These are phyloP conservation scores for Eubasilissa splendida DNA, from an alignment of 2,888 invertebrate species.

Conservation along the genomic window DNA sequence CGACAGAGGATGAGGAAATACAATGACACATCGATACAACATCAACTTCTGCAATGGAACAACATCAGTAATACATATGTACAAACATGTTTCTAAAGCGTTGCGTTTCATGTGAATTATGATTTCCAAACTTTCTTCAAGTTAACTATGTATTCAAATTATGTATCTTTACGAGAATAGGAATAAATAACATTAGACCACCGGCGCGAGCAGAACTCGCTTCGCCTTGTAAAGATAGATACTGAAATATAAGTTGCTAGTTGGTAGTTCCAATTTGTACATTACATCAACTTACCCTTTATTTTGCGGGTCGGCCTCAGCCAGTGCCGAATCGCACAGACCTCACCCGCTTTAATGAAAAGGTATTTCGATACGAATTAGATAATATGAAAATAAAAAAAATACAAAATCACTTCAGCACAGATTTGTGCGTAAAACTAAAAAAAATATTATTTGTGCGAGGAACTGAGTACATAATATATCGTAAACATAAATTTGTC, in stretches of 20 bases:
- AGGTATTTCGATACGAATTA: slow-evolving; percentile 2
- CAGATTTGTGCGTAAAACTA: slow-evolving; percentile 10
- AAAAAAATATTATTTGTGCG: slow-evolving; percentile 50
- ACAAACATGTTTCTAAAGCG: neutral
- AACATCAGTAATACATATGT: slow-evolving; percentile 1
- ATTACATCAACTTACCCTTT: slow-evolving; percentile 14
- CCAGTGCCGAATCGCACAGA: neutral
- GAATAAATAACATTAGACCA: slow-evolving; percentile 7
- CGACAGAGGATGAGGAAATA: neutral
- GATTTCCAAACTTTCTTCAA: slow-evolving; percentile 1
- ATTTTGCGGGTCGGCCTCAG: neutral
- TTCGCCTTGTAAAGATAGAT: neutral
- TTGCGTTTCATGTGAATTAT: slow-evolving; percentile 2
- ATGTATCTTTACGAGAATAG: slow-evolving; percentile 28
- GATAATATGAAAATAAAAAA: neutral
- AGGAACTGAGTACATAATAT: slow-evolving; percentile 54
- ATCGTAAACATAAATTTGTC: slow-evolving; percentile 33
- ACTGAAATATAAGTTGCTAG: slow-evolving; percentile 8
- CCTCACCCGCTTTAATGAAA: neutral
- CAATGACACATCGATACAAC: neutral
- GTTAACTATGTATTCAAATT: neutral
- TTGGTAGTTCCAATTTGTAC: slow-evolving; percentile 31
- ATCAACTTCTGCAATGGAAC: neutral
- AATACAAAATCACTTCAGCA: slow-evolving; percentile 23
- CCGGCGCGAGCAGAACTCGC: slow-evolving; percentile 9